Base-by-base conservation (phyloP, 2,113 vertebrate genomes). In the Alethe diademata region DNA sequence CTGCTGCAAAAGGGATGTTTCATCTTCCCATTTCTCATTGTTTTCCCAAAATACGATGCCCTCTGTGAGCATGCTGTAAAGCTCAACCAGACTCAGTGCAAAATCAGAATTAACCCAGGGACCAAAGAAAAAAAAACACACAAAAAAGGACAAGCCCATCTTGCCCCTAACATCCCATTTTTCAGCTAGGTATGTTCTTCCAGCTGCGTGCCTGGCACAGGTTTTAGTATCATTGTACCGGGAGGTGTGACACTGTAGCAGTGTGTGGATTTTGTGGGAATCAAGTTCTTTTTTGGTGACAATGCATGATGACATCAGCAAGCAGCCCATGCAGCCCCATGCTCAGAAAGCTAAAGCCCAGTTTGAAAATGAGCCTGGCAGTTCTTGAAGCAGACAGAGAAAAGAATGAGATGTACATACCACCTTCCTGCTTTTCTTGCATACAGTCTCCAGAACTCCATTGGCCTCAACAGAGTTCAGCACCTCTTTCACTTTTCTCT, bases 401-500 rank as follows among this genome's bases (percentile, higher is more conserved):
- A 76, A 88, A 82, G 10, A 78, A 53, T 11, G 18, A 73, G 33
- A 58, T n/a, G 38, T n/a, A 89, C 97, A 4, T 97, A 98, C 98
- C 94, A 36, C 90, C 12, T 92, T 87, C 35, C 50, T 97, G 61
- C 58, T 48, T 40, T 95, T 97, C 81, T 86, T 85, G 81, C 88
- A 78, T 6, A 57, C 75, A 25, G 86, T 25, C 57, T 95, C 92
- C 80, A 92, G 19, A 26, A 45, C 66, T 47, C 95, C 92, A 0
- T 93, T 96, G 40, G n/a, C 42, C 69, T 96, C 96, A 0, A 86
- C 64, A 25, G 86, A 65, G 42, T 84, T 86, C 3, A 95, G 56
- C 54, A 78, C 42, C 38, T 94, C 95, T 56, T 95, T 97, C 48
- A 84, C 56, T 56, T 90, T 98, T 84, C 97, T 98, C 87, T 97